Evolutionary conservation across 92 coral and sea anemone species (phyloP).

Genomic region (Hydrozoanthus gracilis): DNA sequence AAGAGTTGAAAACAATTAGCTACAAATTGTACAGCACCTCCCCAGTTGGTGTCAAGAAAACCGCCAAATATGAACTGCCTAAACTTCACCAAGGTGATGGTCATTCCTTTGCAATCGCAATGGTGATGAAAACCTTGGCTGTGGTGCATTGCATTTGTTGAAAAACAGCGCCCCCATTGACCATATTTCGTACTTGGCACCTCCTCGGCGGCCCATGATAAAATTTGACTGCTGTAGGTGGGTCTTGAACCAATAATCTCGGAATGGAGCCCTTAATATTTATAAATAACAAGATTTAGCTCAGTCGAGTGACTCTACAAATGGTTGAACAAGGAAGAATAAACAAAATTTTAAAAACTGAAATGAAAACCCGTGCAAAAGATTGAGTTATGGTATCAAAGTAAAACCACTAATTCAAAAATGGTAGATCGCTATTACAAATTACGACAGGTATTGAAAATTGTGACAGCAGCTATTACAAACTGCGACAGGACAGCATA

Average conservation of each 20-base stretch:
- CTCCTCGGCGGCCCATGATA: conserved; percentile 22
- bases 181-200: conserved; percentile 20
- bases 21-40: neutral
- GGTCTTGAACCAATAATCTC: conserved; percentile 3
- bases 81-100: conserved; percentile 14
- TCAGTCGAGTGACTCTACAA: neutral
- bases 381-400: too few species aligned
- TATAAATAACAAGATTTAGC: neutral
- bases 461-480: too few species aligned
- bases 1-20: neutral
- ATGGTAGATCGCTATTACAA: too few species aligned
- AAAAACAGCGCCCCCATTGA: neutral
- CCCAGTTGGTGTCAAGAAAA: conserved; percentile 46
- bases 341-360: neutral
- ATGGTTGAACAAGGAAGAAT: neutral
- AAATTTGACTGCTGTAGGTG: neutral
- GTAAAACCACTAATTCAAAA: too few species aligned
- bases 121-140: neutral
- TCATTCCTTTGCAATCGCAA: conserved; percentile 16
- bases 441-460: too few species aligned
- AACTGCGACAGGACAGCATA: too few species aligned
- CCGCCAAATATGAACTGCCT: conserved; percentile 33
- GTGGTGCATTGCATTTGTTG: neutral
- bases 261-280: conserved; percentile 7
- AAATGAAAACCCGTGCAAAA: too few species aligned